Evolutionary conservation across 2,888 invertebrate species (phyloP).

Genomic region (Brenthis hecate): DNA sequence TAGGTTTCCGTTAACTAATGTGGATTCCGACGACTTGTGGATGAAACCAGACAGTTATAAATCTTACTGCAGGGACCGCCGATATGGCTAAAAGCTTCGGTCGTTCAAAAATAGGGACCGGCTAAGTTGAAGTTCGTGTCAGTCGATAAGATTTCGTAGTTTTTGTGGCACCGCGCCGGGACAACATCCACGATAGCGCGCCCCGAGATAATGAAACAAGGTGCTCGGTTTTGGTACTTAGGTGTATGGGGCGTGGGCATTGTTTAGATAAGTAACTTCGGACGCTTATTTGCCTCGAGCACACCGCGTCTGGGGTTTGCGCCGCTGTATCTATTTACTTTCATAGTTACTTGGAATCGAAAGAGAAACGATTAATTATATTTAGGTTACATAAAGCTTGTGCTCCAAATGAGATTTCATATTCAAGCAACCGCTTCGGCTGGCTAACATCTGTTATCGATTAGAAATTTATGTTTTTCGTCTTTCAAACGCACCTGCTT

Average conservation of each 20-base stretch:
- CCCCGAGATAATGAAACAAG: constrained; percentile 65
- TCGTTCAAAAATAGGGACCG: constrained; percentile 71
- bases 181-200: constrained; percentile 70
- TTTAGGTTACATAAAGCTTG: constrained; percentile 62
- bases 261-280: constrained; percentile 63
- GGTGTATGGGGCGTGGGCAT: constrained; percentile 61
- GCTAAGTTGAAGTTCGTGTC: constrained; percentile 79
- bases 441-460: constrained; percentile 78
- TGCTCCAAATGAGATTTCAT: constrained; percentile 63
- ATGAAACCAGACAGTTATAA: constrained; percentile 72
- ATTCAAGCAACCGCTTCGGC: constrained; percentile 60
- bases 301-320: constrained; percentile 53
- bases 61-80: constrained; percentile 63
- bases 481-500: constrained; percentile 74
- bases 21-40: constrained; percentile 73
- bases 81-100: constrained; percentile 79
- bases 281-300: constrained; percentile 67
- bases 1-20: constrained; percentile 71
- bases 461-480: constrained; percentile 73
- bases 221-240: constrained; percentile 63
- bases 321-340: constrained; percentile 40
- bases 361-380: constrained; percentile 54
- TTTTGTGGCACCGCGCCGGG: constrained; percentile 71
- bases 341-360: constrained; percentile 38
- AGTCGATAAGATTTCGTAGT: constrained; percentile 74